Evolutionary conservation across 2,797 vertebrate species (phyloP).

Genomic region (Chloroceryle amazona): DNA sequence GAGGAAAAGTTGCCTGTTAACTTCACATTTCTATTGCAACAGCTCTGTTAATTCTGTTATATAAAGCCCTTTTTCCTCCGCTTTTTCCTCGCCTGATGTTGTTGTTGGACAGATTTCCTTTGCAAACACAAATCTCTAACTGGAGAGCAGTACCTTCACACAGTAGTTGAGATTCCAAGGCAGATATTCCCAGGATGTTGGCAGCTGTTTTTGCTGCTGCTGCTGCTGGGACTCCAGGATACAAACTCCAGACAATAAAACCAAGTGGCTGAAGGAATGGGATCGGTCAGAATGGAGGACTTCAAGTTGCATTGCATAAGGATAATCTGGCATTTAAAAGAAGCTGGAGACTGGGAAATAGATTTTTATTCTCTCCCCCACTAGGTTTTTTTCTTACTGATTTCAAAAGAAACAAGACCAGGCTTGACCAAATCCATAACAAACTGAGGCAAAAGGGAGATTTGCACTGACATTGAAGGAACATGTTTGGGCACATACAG

Average conservation of each 20-base stretch:
- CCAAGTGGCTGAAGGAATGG: neutral
- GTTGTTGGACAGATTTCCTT: slow-evolving; percentile 71
- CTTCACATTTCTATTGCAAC: slow-evolving; percentile 43
- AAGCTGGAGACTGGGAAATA: neutral
- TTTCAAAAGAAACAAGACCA: slow-evolving; percentile 5
- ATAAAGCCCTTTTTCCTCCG: slow-evolving; percentile 64
- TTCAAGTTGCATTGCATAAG: neutral
- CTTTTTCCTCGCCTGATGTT: slow-evolving; percentile 35
- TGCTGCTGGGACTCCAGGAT: slow-evolving; percentile 28
- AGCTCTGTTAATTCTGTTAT: slow-evolving; percentile 59
- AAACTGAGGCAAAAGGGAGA: neutral
- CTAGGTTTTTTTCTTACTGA: neutral
- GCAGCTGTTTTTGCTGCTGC: slow-evolving; percentile 57
- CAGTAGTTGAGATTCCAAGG: slow-evolving; percentile 71
- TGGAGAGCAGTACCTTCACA: slow-evolving; percentile 64
- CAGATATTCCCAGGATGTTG: slow-evolving; percentile 72
- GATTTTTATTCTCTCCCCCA: neutral
- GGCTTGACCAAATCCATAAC: neutral
- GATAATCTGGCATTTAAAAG: neutral
- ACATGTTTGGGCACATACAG: neutral
- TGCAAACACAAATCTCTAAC: slow-evolving; percentile 64
- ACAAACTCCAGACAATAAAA: slow-evolving; percentile 27
- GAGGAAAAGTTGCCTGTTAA: slow-evolving; percentile 41
- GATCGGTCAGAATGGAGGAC: neutral
- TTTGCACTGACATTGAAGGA: neutral